These are phyloP conservation scores for Leptinotarsa peninsularis DNA, from an alignment of 2,888 invertebrate species.

Conservation along the genomic window DNA sequence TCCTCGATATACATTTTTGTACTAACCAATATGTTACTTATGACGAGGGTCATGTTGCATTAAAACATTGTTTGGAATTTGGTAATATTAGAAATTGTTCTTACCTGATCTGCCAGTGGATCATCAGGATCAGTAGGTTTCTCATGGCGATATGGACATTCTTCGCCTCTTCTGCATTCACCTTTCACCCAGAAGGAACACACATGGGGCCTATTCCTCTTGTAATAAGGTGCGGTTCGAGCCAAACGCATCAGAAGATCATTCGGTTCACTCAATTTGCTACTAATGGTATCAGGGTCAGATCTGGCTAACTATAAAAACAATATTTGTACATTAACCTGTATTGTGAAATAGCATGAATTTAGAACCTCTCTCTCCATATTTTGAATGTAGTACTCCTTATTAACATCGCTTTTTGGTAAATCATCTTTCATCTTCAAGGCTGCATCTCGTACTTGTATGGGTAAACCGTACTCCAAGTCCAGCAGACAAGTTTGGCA, in stretches of 20 bases:
- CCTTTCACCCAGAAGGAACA: slow-evolving; percentile 99
- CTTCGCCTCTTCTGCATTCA: slow-evolving; percentile 94
- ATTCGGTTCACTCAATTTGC: slow-evolving; percentile 81
- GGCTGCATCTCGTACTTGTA: slow-evolving; percentile 87
- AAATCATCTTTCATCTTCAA: slow-evolving; percentile 90
- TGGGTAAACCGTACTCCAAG: slow-evolving; percentile 89
- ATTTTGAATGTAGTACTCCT: slow-evolving; percentile 94
- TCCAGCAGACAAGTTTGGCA: slow-evolving; percentile 96
- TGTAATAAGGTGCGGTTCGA: slow-evolving; percentile 94
- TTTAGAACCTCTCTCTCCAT: slow-evolving; percentile 80
- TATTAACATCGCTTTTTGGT: slow-evolving; percentile 94
- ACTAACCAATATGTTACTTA: too few relatives aligned
- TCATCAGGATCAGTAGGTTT: slow-evolving; percentile 98
- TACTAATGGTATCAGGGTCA: slow-evolving; percentile 70
- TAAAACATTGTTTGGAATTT: too few relatives aligned
- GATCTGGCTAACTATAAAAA: slow-evolving; percentile 59
- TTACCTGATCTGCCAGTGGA: slow-evolving; percentile 84
- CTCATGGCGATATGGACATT: slow-evolving; percentile 95
- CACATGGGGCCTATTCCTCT: slow-evolving; percentile 93
- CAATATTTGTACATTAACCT: background rate
- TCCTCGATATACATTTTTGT: too few relatives aligned
- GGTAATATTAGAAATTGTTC: background rate
- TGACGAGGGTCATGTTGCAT: too few relatives aligned
- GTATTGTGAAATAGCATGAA: background rate
- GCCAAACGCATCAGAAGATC: slow-evolving; percentile 90